Percentiles rank a stretch among this genome's conserved stretches.
Evolutionary conservation across 2,888 invertebrate species (phyloP).

Genomic region (Drosophila histrio): DNA sequence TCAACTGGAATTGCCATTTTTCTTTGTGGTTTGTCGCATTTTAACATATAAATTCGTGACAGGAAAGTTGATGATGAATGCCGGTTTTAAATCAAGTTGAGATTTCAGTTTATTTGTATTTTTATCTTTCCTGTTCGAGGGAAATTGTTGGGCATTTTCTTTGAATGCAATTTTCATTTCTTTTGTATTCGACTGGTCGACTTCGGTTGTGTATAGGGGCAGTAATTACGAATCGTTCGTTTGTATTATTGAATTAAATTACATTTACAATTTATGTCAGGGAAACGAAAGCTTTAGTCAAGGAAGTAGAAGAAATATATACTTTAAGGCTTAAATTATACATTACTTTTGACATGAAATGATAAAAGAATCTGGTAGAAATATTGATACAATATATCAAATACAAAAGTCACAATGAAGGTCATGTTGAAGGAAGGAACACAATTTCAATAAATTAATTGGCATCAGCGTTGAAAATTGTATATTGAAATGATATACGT

Average conservation of each 20-base stretch:
- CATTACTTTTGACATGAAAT: background rate
- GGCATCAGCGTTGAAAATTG: too few relatives aligned
- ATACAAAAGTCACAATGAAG: background rate
- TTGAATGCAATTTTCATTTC: slow-evolving; percentile 33
- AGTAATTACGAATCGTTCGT: slow-evolving; percentile 39
- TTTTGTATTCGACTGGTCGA: slow-evolving; percentile 19
- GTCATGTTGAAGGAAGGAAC: too few relatives aligned
- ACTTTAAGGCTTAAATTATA: background rate
- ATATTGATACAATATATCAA: background rate
- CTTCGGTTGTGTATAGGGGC: slow-evolving; percentile 14
- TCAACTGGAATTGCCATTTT: slow-evolving; percentile 30
- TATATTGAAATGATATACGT: too few relatives aligned
- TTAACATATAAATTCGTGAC: slow-evolving; percentile 53
- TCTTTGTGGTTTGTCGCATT: slow-evolving; percentile 55
- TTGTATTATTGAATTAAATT: slow-evolving; percentile 22
- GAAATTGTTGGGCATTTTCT: slow-evolving; percentile 30
- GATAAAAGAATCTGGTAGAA: background rate
- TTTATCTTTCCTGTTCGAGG: background rate
- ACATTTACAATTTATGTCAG: slow-evolving; percentile 8
- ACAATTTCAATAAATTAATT: too few relatives aligned
- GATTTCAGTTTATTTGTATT: slow-evolving; percentile 30
- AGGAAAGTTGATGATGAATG: slow-evolving; percentile 57
- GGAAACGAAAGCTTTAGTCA: slow-evolving; percentile 5
- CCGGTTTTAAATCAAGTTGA: slow-evolving; percentile 53
- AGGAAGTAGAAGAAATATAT: background rate